phyloP scores from a whole-genome alignment of 2,888 invertebrate species.

The Cyaniris semiargus region DNA sequence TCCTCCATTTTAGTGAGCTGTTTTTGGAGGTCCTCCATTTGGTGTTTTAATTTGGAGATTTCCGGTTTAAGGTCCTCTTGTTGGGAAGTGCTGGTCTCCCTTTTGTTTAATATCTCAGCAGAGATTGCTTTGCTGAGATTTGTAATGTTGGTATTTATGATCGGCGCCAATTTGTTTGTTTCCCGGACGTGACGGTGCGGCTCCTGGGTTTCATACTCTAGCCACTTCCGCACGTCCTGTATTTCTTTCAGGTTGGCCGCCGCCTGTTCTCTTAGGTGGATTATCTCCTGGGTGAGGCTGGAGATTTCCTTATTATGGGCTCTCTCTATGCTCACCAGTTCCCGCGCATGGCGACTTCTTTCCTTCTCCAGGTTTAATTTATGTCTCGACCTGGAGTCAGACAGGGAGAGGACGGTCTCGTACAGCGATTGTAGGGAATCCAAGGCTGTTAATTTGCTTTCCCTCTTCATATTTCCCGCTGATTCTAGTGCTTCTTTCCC shows the following conservation, averaged over 20 bases:
- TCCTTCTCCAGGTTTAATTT: constrained; percentile 37
- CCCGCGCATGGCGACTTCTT: constrained; percentile 25
- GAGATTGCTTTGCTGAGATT: background rate
- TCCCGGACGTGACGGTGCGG: background rate
- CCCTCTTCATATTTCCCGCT: too few species aligned
- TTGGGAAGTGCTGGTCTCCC: background rate
- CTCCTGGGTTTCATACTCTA: background rate
- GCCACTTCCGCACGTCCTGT: background rate
- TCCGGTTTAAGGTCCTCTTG: background rate
- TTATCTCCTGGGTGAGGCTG: background rate
- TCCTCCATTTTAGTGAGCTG: background rate
- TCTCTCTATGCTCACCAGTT: constrained; percentile 19
- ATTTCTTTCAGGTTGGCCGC: background rate
- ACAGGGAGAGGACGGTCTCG: constrained; percentile 39
- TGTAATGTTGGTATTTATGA: background rate
- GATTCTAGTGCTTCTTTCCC: constrained; percentile 41
- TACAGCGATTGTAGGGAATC: constrained; percentile 40
- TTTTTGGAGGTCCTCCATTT: background rate
- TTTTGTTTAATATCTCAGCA: background rate
- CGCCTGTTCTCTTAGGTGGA: background rate
- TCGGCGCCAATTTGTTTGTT: background rate
- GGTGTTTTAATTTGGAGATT: background rate
- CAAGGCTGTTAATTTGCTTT: constrained; percentile 35
- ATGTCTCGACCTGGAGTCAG: constrained; percentile 38
- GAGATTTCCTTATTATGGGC: background rate